Conservation (phyloP, 2,797 vertebrate species). For the Chloroceryle inda region DNA sequence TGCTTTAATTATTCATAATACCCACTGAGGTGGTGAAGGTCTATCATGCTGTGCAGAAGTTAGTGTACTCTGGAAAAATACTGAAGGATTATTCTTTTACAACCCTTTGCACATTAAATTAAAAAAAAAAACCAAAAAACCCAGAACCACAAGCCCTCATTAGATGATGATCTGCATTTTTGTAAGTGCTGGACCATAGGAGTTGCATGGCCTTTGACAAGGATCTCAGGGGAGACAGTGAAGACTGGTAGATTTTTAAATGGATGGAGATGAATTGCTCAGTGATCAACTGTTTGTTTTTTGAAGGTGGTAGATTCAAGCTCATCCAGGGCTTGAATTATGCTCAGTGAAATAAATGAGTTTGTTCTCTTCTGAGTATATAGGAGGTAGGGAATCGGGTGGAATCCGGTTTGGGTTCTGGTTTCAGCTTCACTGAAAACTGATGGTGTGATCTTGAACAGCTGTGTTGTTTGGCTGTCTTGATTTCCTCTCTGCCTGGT, state of each 20-base stretch:
- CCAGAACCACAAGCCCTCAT: background rate
- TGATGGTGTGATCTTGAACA: background rate
- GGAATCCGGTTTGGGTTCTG: background rate
- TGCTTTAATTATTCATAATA: conserved; percentile 16
- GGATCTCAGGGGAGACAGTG: background rate
- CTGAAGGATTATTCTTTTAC: background rate
- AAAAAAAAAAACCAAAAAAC: background rate
- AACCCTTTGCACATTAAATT: background rate
- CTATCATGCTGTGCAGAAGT: background rate
- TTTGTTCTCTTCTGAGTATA: background rate
- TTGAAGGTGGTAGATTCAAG: background rate
- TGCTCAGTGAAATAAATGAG: background rate
- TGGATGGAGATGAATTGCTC: background rate
- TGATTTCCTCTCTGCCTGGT: background rate
- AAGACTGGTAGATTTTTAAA: background rate
- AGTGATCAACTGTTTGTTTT: background rate
- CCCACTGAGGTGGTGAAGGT: background rate
- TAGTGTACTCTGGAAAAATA: conserved; percentile 9
- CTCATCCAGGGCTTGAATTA: background rate
- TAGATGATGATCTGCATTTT: background rate
- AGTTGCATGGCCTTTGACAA: background rate
- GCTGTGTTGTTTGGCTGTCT: background rate
- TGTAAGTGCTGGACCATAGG: background rate
- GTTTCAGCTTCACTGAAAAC: background rate
- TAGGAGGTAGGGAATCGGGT: background rate